These are phyloP conservation scores for Indicator maculatus DNA, from an alignment of 2,113 vertebrate genomes.

Conservation along the genomic window DNA sequence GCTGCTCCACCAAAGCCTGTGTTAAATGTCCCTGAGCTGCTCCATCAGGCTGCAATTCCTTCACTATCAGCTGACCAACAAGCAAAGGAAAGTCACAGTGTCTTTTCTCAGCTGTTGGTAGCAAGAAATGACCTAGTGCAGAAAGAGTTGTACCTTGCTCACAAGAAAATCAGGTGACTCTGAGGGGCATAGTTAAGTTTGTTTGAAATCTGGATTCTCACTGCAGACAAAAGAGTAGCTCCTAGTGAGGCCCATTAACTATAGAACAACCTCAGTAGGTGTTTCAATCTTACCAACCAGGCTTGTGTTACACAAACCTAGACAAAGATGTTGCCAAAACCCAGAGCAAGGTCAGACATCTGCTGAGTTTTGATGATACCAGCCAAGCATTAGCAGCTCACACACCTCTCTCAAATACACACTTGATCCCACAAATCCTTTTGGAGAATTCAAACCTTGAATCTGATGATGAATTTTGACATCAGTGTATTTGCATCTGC, in stretches of 20 bases:
- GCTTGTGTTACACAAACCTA: neutral
- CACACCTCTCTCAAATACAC: neutral
- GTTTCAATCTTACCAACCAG: neutral
- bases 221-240: neutral
- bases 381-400: neutral
- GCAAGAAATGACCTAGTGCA: neutral
- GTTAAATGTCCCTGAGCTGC: neutral
- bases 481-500: neutral
- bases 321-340: neutral
- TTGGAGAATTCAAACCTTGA: neutral
- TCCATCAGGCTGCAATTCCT: neutral
- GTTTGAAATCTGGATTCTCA: neutral
- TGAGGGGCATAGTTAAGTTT: neutral
- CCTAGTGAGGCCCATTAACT: neutral
- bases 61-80: neutral
- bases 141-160: neutral
- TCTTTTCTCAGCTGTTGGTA: neutral
- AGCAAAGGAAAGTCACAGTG: neutral
- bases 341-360: neutral
- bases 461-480: neutral
- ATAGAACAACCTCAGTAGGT: neutral
- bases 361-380: neutral
- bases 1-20: rapidly evolving
- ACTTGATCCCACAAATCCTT: neutral
- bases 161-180: neutral